Evolutionary conservation across 2,888 invertebrate genomes (phyloP), one percentile per base, ranked within the genome.

Genomic region (Cremastinae sp.): DNA sequence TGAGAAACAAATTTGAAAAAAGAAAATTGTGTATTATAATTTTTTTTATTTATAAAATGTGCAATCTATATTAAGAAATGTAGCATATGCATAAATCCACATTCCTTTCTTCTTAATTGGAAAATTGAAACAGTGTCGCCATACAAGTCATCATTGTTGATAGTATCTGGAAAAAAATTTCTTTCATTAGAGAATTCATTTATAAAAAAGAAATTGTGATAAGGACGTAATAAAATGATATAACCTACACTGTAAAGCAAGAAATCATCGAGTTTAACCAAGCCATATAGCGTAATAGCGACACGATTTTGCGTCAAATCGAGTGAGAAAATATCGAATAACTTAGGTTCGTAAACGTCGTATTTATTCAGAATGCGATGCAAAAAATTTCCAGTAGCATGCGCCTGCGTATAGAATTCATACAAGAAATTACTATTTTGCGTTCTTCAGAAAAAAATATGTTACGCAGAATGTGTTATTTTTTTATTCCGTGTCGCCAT

Each of bases 81-180:
- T n/a, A 45, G 7, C 45, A 12, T n/a, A 12, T 45, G 9, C 12
- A 12, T 12, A n/a, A 47, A 35, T 47, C 12, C 8, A 28, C 16
- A 10, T 14, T 37, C n/a, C 0, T 5, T 37, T 1, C 2, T 49
- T 12, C 47, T 49, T 35, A 61, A 2, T 43, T 28, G 28, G 18
- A 59, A 22, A 69, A 20, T 58, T 69, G 69, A 3, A 59, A 47
- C 59, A 69, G 39, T 51, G 59, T 51, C 8, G 18, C 41, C 10
- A 69, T 22, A n/a, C 41, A 59, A n/a, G 22, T 16, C 14, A 49
- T 49, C 3, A 10, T 43, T 4, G 28, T 28, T 45, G 43, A 18
- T 43, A 66, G n/a, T 43, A 9, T 35, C 65, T 66, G 55, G 22
- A 53, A 10, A 12, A 35, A 37, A 64, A 39, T 14, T 51, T 47